Evolutionary conservation across 2,888 invertebrate genomes (phyloP), one percentile per base, ranked within the genome.

Genomic region (Selenia dentaria): DNA sequence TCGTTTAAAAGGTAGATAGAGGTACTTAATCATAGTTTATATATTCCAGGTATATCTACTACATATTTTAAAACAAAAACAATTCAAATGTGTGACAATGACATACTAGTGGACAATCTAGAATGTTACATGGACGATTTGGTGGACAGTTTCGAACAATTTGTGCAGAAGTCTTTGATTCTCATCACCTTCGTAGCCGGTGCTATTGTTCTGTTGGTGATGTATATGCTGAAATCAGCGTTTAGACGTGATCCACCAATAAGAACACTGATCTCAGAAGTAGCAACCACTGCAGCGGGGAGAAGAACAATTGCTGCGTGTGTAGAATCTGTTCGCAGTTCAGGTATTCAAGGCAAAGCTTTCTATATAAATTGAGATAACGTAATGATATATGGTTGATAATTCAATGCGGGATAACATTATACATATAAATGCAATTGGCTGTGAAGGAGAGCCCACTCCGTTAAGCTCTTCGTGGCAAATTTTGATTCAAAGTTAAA

Each of bases 41-140:
- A 16, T 3, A 5, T n/a, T 25, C 2, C 70, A 86, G 86, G 86
- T 86, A 83, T 49, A 82, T 86, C 32, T 86, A 87, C 54, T 86
- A 87, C 56, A 76, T 79, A 43, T 79, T 85, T 56, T 85, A 80
- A 65, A 79, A 63, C n/a, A 36, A 51, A 52, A 47, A 16, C 10
- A 51, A 38, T 41, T 50, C 55, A 64, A 76, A 84, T 83, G 83
- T 69, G 70, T 67, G 55, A 70, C 25, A 57, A 62, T 6, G 18
- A 20, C 3, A 13, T 12, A 1, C 14, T 76, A 16, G 46, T 65
- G 0, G 52, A 64, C 18, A 62, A 51, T 25, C 36, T 79, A 35
- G 79, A 80, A 65, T 71, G 68, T 56, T 80, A 70, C 43, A 65
- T 86, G 65, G 76, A 77, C 8, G 76, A 82, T 2, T 38, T 85